Conservation (phyloP, 2,113 vertebrate species). For the Ovis canadensis region DNA sequence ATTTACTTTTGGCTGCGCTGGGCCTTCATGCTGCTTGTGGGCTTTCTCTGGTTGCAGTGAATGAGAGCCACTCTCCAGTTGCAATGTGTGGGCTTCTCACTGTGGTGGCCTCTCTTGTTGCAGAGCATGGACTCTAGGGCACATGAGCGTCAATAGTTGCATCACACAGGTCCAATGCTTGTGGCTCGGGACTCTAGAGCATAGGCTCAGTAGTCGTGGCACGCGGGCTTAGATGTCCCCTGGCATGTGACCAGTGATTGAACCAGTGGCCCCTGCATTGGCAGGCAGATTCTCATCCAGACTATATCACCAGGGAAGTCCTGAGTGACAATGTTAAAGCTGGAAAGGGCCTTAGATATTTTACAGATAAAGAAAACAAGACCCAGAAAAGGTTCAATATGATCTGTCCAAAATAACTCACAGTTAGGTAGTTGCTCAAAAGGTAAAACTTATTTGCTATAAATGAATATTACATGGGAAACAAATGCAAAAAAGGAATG, state of each 20-base stretch:
- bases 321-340: neutral
- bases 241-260: neutral
- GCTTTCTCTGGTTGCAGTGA: neutral
- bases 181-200: neutral
- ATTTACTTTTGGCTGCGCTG: accelerated
- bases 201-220: neutral
- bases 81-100: neutral
- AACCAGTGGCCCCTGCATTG: neutral
- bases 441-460: neutral
- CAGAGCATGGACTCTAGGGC: neutral
- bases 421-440: neutral
- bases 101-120: neutral
- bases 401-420: neutral
- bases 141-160: neutral
- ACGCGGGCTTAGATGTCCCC: neutral
- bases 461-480: constrained; percentile 47
- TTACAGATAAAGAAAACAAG: neutral
- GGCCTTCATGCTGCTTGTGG: neutral
- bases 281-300: neutral
- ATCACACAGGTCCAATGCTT: neutral
- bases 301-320: neutral
- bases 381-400: neutral
- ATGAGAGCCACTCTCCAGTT: neutral
- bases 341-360: neutral
- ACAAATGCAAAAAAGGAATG: constrained; percentile 34